phyloP scores from a whole-genome alignment of 2,797 vertebrate species.

The Philypnodon macrostomus region DNA sequence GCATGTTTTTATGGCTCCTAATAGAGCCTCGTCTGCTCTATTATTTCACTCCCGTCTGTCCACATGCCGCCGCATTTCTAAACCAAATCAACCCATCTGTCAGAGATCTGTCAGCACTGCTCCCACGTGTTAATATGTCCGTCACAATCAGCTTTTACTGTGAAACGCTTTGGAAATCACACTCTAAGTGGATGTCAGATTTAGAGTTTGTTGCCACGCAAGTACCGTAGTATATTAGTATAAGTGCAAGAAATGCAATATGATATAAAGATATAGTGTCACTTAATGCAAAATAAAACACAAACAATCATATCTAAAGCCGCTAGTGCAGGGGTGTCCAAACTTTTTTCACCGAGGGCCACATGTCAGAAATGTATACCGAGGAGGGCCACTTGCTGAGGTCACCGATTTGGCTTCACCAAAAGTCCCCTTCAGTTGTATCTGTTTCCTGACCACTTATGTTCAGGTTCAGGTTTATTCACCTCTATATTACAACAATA shows the following conservation, averaged over 20 bases:
- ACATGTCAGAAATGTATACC: no score
- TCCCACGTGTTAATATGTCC: slow-evolving; percentile 46
- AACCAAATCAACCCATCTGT: slow-evolving; percentile 54
- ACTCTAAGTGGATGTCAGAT: slow-evolving; percentile 39
- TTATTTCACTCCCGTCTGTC: slow-evolving; percentile 39
- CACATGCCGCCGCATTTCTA: slow-evolving; percentile 48
- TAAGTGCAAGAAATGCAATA: slow-evolving; percentile 29
- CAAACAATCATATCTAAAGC: no score
- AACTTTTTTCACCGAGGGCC: no score
- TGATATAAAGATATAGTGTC: not conserved
- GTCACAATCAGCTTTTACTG: slow-evolving; percentile 43
- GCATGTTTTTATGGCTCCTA: slow-evolving; percentile 26
- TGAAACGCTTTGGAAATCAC: slow-evolving; percentile 37
- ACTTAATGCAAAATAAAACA: no score
- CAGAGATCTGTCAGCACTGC: slow-evolving; percentile 67
- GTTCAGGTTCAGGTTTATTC: no score
- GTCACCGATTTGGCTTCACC: no score
- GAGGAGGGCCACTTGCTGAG: no score
- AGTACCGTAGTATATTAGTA: slow-evolving; percentile 28
- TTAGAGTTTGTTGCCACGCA: slow-evolving; percentile 30
- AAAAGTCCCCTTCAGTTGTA: no score
- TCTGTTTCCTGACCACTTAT: no score
- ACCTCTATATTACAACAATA: no score
- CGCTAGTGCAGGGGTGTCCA: no score
- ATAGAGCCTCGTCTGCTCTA: slow-evolving; percentile 38